A percentile compares a stretch with the other conserved stretches of the same genome.
These are phyloP conservation scores for Orchestes rusci DNA, from an alignment of 2,888 invertebrate species.

Conservation along the genomic window DNA sequence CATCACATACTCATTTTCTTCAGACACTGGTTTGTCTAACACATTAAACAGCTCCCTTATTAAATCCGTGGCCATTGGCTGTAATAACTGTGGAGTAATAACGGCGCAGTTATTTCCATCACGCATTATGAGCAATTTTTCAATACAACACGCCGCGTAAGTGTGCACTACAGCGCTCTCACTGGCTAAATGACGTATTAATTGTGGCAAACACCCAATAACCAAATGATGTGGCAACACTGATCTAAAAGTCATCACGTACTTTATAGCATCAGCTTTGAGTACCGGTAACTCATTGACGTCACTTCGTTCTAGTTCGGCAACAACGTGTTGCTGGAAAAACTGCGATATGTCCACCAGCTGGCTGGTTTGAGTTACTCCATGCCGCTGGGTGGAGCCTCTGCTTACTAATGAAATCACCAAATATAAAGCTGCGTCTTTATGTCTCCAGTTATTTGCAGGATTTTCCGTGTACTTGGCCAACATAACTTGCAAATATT, in stretches of 20 bases:
- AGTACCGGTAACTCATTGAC: constrained; percentile 84
- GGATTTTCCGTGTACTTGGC: constrained; percentile 72
- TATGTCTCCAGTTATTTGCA: constrained; percentile 78
- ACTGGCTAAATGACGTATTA: constrained; percentile 70
- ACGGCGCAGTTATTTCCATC: constrained; percentile 50
- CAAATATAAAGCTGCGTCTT: constrained; percentile 93
- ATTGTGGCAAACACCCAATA: constrained; percentile 64
- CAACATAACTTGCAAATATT: constrained; percentile 81
- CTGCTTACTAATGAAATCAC: constrained; percentile 91
- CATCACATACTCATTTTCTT: constrained; percentile 97
- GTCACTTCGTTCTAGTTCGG: constrained; percentile 71
- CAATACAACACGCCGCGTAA: constrained; percentile 88
- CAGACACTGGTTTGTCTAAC: constrained; percentile 64
- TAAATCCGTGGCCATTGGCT: constrained; percentile 60
- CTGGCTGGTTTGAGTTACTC: constrained; percentile 85
- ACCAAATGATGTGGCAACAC: constrained; percentile 76
- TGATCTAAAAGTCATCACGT: constrained; percentile 91
- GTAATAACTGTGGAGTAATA: constrained; percentile 55
- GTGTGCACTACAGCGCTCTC: constrained; percentile 86
- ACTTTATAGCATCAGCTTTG: constrained; percentile 95
- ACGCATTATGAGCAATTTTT: constrained; percentile 76
- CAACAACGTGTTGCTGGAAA: constrained; percentile 76
- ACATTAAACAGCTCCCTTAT: constrained; percentile 70
- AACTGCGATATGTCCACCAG: constrained; percentile 87
- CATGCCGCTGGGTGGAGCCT: constrained; percentile 81